Percentiles rank a stretch among this genome's conserved stretches.
Evolutionary conservation across 2,113 vertebrate genomes (phyloP).

Genomic region (Brachyhypopomus gauderio): DNA sequence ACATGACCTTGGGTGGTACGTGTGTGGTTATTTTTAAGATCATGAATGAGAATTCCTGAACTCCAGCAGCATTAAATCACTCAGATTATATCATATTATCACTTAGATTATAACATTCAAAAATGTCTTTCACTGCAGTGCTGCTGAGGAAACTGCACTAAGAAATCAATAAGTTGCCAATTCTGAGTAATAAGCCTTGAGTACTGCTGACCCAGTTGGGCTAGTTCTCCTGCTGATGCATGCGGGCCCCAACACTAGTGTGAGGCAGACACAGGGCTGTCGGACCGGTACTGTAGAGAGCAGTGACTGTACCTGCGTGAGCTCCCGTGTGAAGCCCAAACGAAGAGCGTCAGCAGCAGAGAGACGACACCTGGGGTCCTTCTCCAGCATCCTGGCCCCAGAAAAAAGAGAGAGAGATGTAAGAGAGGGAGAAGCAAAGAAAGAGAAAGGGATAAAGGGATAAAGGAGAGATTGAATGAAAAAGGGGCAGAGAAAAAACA

Average conservation of each 20-base stretch:
- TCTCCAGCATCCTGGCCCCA: slow-evolving; percentile 79
- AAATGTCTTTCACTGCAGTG: too few relatives aligned
- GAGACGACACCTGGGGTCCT: slow-evolving; percentile 75
- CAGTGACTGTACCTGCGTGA: slow-evolving; percentile 27
- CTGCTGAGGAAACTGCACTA: too few relatives aligned
- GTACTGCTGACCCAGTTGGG: not conserved
- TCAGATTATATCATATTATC: too few relatives aligned
- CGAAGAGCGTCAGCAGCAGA: slow-evolving; percentile 78
- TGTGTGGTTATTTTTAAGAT: too few relatives aligned
- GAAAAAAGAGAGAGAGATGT: not conserved
- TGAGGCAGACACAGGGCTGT: slow-evolving; percentile 20
- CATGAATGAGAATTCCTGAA: too few relatives aligned
- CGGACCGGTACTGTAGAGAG: not conserved
- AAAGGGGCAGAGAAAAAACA: not conserved
- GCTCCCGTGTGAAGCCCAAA: slow-evolving; percentile 68
- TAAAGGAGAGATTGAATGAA: not conserved
- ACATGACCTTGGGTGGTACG: too few relatives aligned
- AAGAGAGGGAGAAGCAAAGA: not conserved
- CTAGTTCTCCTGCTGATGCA: slow-evolving; percentile 2
- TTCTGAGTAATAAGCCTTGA: slow-evolving; percentile 20
- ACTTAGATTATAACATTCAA: too few relatives aligned
- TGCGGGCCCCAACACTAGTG: slow-evolving; percentile 12
- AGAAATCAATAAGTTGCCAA: too few relatives aligned
- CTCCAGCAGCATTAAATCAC: too few relatives aligned
- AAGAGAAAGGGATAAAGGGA: not conserved